Conservation (phyloP, 2,888 invertebrate species). For the Capitulum mitella region DNA sequence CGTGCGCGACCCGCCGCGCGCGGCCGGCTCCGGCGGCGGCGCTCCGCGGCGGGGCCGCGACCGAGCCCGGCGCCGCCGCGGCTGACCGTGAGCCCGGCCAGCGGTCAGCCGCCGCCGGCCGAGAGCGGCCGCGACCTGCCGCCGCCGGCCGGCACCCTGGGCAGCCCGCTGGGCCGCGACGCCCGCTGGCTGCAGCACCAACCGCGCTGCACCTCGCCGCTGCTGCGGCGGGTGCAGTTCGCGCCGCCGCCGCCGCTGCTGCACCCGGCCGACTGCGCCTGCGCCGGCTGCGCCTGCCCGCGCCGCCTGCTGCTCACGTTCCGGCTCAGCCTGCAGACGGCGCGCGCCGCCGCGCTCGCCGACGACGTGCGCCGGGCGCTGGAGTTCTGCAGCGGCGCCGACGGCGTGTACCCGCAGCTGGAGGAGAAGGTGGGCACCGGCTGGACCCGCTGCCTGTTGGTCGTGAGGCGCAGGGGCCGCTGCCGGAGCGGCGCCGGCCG, state of each 20-base stretch:
- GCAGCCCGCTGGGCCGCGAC: not conserved
- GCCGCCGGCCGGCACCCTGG: not conserved
- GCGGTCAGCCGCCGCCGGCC: not conserved
- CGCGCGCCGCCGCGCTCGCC: not conserved
- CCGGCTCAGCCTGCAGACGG: not conserved
- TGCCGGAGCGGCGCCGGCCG: no score
- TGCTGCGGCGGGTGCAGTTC: not conserved
- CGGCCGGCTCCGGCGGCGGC: not conserved
- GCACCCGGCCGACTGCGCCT: conserved; percentile 8
- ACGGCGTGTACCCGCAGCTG: not conserved
- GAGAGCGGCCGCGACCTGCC: conserved; percentile 6
- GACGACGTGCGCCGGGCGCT: not conserved
- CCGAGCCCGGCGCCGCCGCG: not conserved
- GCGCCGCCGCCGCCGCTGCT: not conserved
- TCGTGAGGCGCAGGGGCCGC: no score
- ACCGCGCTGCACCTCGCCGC: conserved; percentile 18
- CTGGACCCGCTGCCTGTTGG: no score
- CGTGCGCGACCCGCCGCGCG: not conserved
- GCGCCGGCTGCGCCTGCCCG: not conserved
- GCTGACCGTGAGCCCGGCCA: not conserved
- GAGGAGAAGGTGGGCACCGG: not conserved
- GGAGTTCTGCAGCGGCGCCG: not conserved
- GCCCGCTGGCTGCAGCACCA: conserved; percentile 5
- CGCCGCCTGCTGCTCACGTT: not conserved
- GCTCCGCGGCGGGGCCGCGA: no score